phyloP scores from a whole-genome alignment of 2,888 invertebrate species.

The Cremastinae sp. region DNA sequence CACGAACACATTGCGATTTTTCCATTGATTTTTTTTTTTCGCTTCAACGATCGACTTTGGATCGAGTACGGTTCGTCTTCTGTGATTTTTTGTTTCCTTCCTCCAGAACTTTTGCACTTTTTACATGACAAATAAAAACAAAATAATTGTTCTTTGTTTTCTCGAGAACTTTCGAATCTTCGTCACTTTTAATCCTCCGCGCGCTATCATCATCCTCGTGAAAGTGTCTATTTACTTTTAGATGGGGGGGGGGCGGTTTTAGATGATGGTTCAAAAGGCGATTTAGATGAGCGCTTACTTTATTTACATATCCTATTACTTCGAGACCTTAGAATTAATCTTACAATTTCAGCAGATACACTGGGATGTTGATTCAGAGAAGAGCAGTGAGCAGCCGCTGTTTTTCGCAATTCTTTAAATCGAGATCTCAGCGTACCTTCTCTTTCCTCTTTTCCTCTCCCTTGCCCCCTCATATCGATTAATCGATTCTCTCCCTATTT shows the following conservation, averaged over 20 bases:
- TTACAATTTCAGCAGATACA: constrained; percentile 65
- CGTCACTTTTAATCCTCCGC: constrained; percentile 69
- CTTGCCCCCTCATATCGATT: constrained; percentile 70
- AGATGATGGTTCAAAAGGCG: constrained; percentile 71
- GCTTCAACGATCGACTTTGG: constrained; percentile 19
- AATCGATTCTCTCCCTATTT: constrained; percentile 65
- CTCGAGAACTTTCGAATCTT: constrained; percentile 40
- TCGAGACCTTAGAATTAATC: constrained; percentile 69
- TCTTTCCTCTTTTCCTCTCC: constrained; percentile 36
- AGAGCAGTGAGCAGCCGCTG: constrained; percentile 3
- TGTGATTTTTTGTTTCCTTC: not conserved
- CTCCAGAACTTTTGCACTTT: constrained; percentile 4
- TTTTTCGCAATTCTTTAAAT: constrained; percentile 22
- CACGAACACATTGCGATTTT: constrained; percentile 7
- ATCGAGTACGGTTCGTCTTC: not conserved
- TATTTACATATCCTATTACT: constrained; percentile 77
- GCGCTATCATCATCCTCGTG: constrained; percentile 70
- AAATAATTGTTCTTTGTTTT: constrained; percentile 18
- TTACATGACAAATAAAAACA: not conserved
- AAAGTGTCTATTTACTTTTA: constrained; percentile 74
- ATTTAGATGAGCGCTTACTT: constrained; percentile 67
- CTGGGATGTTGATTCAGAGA: constrained; percentile 37
- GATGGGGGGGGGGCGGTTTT: constrained; percentile 55
- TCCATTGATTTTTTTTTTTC: constrained; percentile 24
- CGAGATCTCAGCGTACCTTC: constrained; percentile 17